Conservation (phyloP, 2,888 invertebrate species). For the Mimachlamys varia region DNA sequence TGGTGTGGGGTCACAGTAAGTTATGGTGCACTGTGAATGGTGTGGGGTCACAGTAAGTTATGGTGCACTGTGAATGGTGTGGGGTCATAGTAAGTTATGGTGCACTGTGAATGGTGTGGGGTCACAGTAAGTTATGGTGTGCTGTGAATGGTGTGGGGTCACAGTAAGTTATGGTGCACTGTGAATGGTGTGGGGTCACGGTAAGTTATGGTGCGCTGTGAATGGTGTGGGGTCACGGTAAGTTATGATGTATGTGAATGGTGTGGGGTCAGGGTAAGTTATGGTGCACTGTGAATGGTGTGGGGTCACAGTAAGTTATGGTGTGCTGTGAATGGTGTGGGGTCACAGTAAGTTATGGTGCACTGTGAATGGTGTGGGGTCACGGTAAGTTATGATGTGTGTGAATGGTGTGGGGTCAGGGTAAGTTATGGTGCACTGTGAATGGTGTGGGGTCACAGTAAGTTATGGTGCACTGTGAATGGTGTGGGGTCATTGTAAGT, state of each 20-base stretch:
- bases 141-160: no score
- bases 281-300: conserved; percentile 81
- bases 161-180: conserved; percentile 68
- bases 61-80: no score
- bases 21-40: conserved; percentile 40
- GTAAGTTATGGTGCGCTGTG: conserved; percentile 84
- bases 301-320: conserved; percentile 82
- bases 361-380: no score
- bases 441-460: conserved; percentile 85
- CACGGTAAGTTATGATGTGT: conserved; percentile 67
- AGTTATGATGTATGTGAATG: no score
- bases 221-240: conserved; percentile 85
- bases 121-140: background rate
- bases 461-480: conserved; percentile 59
- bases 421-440: conserved; percentile 84
- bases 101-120: background rate
- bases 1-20: conserved; percentile 85
- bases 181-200: conserved; percentile 85
- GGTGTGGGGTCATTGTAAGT: no score
- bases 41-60: no score
- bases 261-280: background rate
- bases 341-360: background rate
- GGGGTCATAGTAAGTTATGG: conserved; percentile 82
- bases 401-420: conserved; percentile 85
- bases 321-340: background rate